Evolutionary conservation across 2,888 invertebrate genomes (phyloP).

Genomic region (Watsonalla cultraria): DNA sequence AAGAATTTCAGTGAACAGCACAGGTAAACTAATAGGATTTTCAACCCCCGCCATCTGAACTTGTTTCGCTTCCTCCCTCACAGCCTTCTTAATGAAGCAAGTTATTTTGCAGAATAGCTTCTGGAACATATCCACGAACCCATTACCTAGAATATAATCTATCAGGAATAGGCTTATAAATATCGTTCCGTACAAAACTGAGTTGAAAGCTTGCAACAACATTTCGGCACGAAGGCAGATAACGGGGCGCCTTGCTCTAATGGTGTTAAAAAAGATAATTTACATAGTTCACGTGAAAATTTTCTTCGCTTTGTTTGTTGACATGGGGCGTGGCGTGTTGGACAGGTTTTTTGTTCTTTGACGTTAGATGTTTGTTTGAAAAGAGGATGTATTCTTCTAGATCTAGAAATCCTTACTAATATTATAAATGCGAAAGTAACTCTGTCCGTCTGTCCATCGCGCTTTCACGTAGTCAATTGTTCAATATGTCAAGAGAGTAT

Average conservation of each 20-base stretch:
- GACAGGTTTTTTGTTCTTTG: too few relatives aligned
- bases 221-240: conserved; percentile 22
- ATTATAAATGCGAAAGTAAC: too few relatives aligned
- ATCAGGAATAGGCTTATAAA: conserved; percentile 43
- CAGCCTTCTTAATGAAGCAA: conserved; percentile 40
- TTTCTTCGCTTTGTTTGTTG: conserved; percentile 1
- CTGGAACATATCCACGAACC: conserved; percentile 42
- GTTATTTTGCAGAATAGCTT: conserved; percentile 37
- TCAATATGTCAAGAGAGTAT: too few relatives aligned
- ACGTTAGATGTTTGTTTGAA: too few relatives aligned
- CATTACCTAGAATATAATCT: conserved; percentile 54
- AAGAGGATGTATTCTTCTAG: too few relatives aligned
- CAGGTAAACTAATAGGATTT: conserved; percentile 34
- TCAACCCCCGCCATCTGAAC: conserved; percentile 16
- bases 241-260: background rate
- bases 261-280: conserved; percentile 3
- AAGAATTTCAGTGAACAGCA: conserved; percentile 44
- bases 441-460: too few relatives aligned
- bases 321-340: background rate
- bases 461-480: too few relatives aligned
- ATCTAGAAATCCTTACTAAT: too few relatives aligned
- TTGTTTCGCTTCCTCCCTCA: conserved; percentile 39
- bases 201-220: conserved; percentile 27
- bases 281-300: conserved; percentile 24
- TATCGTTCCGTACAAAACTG: conserved; percentile 29